Conservation (phyloP, 2,113 vertebrate species). For the Planiliza haematocheilus region DNA sequence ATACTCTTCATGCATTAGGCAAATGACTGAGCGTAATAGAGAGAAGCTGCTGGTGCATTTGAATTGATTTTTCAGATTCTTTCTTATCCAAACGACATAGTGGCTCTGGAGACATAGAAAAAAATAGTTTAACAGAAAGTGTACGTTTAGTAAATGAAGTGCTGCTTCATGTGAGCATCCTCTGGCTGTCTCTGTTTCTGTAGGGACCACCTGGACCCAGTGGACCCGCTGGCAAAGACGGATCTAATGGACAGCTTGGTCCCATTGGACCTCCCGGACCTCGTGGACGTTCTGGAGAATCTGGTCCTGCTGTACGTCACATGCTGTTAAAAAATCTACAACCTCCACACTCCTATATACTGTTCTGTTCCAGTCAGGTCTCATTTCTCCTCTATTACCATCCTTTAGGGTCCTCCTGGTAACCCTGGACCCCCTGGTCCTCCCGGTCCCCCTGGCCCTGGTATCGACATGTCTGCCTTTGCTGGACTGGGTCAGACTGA, state of each 20-base stretch:
- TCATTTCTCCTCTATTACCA: constrained; percentile 1
- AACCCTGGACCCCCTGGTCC: constrained; percentile 94
- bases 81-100: constrained; percentile 2
- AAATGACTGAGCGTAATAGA: constrained; percentile 37
- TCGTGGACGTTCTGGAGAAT: constrained; percentile 94
- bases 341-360: neutral
- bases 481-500: constrained; percentile 91
- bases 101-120: constrained; percentile 12
- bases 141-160: constrained; percentile 13
- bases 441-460: constrained; percentile 95
- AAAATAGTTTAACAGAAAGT: constrained; percentile 9
- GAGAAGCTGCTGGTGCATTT: constrained; percentile 50
- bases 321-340: neutral
- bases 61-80: constrained; percentile 37
- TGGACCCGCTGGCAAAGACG: constrained; percentile 95
- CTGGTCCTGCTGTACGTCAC: constrained; percentile 90
- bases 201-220: constrained; percentile 92
- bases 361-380: neutral
- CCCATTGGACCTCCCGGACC: constrained; percentile 95
- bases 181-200: constrained; percentile 23
- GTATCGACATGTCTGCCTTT: constrained; percentile 98
- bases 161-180: neutral
- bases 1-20: constrained; percentile 54
- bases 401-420: constrained; percentile 91
- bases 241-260: constrained; percentile 90